Evolutionary conservation across 2,797 vertebrate genomes (phyloP).

Genomic region (Eospalax fontanierii): DNA sequence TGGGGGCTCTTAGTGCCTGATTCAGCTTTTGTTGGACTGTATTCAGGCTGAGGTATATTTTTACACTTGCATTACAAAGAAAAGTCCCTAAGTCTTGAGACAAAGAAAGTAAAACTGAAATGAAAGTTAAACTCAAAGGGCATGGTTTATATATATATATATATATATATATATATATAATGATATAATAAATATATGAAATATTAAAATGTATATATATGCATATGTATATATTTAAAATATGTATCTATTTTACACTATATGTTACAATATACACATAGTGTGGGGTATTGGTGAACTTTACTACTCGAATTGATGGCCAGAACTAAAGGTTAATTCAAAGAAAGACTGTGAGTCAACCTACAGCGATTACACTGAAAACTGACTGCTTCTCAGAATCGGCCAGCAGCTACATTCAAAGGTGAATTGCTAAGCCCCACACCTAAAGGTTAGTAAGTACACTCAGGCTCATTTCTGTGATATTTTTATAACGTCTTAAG

Average conservation of each 20-base stretch:
- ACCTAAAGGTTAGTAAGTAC: background rate
- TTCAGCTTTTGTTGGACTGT: background rate
- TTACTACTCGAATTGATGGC: background rate
- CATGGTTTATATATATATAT: background rate
- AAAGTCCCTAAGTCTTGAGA: background rate
- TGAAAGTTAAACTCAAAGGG: background rate
- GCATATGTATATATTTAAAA: background rate
- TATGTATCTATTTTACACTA: background rate
- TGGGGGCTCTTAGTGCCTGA: background rate
- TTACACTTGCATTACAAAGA: background rate
- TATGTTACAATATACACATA: background rate
- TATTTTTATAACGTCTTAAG: background rate
- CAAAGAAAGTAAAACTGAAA: background rate
- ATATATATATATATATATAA: background rate
- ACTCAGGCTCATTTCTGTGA: background rate
- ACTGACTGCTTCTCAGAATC: background rate
- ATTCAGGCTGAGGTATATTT: background rate
- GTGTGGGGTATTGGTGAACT: background rate
- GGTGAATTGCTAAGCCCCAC: background rate
- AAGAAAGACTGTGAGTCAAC: background rate
- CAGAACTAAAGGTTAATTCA: background rate
- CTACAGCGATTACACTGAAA: background rate
- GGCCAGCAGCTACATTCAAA: background rate
- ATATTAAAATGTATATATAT: background rate
- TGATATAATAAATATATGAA: background rate